phyloP scores from a whole-genome alignment of 2,113 vertebrate genomes.

The Empidonax traillii region DNA sequence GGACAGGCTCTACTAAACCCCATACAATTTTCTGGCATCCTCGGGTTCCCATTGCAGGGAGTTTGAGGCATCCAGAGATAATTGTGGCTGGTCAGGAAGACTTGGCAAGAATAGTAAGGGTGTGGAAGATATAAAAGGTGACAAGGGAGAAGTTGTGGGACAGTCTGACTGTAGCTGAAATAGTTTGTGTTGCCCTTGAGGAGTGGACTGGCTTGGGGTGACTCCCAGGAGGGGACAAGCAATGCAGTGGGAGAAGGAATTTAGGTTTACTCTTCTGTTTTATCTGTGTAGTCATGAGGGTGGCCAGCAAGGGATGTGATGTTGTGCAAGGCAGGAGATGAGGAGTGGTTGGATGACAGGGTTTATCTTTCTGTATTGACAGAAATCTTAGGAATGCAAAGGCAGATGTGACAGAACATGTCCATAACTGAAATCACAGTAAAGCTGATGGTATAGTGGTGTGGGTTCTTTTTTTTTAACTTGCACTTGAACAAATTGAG shows the following conservation, averaged over 20 bases:
- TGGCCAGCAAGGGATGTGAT: background rate
- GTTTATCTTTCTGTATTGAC: background rate
- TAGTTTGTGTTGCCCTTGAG: background rate
- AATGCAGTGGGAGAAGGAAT: background rate
- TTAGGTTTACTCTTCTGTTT: background rate
- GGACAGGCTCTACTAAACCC: background rate
- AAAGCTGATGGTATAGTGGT: background rate
- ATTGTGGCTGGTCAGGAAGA: background rate
- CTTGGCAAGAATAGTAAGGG: background rate
- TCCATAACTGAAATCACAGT: background rate
- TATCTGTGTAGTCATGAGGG: background rate
- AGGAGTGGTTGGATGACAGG: background rate
- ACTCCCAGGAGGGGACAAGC: no score
- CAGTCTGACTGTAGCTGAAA: background rate
- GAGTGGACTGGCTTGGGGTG: background rate
- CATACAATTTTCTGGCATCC: rapidly evolving
- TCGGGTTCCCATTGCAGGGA: background rate
- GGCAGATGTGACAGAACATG: background rate
- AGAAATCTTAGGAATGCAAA: background rate
- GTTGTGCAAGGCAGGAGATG: background rate
- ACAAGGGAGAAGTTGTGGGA: background rate
- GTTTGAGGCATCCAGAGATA: background rate
- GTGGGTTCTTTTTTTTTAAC: background rate
- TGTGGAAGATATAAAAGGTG: background rate
- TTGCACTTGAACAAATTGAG: background rate